Evolutionary conservation across 1,140 invertebrate species (phyloP), one percentile per base, ranked within the genome.

Genomic region (Protaetia brevitarsis): DNA sequence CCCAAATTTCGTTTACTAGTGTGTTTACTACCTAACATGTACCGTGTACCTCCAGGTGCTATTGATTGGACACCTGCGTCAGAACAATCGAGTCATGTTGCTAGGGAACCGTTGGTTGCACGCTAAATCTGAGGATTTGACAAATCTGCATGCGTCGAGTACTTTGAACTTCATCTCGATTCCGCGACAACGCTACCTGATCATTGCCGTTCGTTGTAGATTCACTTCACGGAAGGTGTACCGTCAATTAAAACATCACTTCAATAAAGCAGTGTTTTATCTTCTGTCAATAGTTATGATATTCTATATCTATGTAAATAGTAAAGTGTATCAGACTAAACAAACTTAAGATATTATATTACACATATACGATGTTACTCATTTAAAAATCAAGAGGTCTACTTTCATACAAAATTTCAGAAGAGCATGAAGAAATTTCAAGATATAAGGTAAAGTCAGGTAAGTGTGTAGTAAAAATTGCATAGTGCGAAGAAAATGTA

Each of bases 31-130:
- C 41, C 41, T 51, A 51, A 51, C 41, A 21, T 51, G 19, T 51
- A 34, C 31, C 41, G 41, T 51, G 26, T 51, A 28, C 23, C 65
- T 69, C 68, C 72, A 76, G 74, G 74, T 76, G 73, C 74, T 74
- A 76, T 76, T 74, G 74, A 76, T 76, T 76, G 74, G 74, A 72
- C 74, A 76, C 74, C 74, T 76, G 74, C 74, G 70, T 41, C 72
- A 76, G 73, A 76, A 76, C 74, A 76, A 76, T 76, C 65, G 73
- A 64, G 66, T 71, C 71, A 73, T 73, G 74, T 76, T 74, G 74
- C 74, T 76, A 76, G 73, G 74, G 73, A 72, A 76, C 74, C 67
- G 68, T 69, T 70, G 66, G 72, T 71, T 71, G 72, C 72, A 73
- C 68, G 73, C 65, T 71, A 72, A 73, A 74, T 73, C 74, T 71